Percentiles rank a stretch among this genome's conserved stretches.
These are phyloP conservation scores for Leptopilina syphax DNA, from an alignment of 2,888 invertebrate species.

Conservation along the genomic window DNA sequence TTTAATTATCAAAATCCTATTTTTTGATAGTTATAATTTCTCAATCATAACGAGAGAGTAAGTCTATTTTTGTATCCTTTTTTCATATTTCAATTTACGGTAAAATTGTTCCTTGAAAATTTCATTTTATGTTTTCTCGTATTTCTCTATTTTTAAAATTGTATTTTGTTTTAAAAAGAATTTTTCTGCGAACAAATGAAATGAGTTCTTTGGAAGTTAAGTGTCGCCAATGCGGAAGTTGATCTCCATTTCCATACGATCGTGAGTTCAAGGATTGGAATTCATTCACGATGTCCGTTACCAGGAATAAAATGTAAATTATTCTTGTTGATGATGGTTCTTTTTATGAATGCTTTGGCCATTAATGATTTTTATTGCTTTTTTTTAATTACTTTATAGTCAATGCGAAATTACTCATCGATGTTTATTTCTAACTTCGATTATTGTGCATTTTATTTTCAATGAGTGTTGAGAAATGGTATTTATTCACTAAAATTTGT, in stretches of 20 bases:
- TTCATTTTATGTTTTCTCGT: too few relatives aligned
- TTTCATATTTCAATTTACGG: too few relatives aligned
- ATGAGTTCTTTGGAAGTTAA: slow-evolving; percentile 17
- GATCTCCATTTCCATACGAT: slow-evolving; percentile 34
- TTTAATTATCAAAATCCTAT: too few relatives aligned
- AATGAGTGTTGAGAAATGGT: background rate
- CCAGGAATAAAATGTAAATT: slow-evolving; percentile 4
- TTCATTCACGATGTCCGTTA: background rate
- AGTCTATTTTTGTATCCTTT: background rate
- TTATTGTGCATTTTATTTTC: background rate
- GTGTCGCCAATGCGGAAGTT: slow-evolving; percentile 37
- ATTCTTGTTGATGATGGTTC: slow-evolving; percentile 3
- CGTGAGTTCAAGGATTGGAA: slow-evolving; percentile 34
- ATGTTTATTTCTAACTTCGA: background rate
- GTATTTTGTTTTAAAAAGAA: too few relatives aligned
- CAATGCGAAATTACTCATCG: background rate
- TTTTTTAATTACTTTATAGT: background rate
- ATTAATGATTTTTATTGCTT: background rate
- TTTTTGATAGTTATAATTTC: too few relatives aligned
- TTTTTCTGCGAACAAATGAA: slow-evolving; percentile 2
- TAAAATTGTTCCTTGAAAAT: too few relatives aligned
- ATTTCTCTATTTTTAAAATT: background rate
- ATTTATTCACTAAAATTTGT: background rate
- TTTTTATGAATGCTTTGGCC: background rate
- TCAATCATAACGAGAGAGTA: too few relatives aligned